Evolutionary conservation across 1,140 invertebrate species (phyloP), one percentile per base, ranked within the genome.

Genomic region (Trichonephila clavata): DNA sequence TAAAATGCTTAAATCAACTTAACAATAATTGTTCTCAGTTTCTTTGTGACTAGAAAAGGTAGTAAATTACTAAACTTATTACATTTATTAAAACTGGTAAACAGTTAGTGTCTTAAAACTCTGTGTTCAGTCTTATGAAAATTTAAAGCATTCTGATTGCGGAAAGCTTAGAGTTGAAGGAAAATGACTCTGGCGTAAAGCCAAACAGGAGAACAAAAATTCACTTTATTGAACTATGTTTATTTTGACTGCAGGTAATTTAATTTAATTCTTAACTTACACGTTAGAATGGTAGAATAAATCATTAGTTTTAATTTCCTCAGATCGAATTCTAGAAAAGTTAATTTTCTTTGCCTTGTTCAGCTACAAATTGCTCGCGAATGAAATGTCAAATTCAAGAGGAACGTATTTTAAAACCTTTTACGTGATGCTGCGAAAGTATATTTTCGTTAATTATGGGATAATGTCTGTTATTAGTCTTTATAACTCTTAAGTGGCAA

Each of bases 141-240:
- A 77, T 13, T 77, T 77, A 77, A 77, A 18, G 4, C 7, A 7
- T 77, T 77, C 24, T 68, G 3, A 68, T 13, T n/a, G 27, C 50
- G 50, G 14, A 21, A 7, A 77, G 27, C 5, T 39, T 5, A 1
- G 5, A 39, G 14, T 32, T 39, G 18, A 77, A 77, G 27, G 18
- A 77, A 77, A 77, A 39, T 18, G 24, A 32, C 32, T 77, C 32
- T 77, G 71, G 71, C 24, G 13, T 77, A 18, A 2, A 32, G 24
- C 71, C 71, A 77, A 77, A 39, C 32, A 39, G 27, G 20, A 32
- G 32, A 77, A 77, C 32, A 39, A 0, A 77, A 77, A 77, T 77
- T 77, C 71, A 39, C 5, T 32, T 77, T 77, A 32, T 32, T 77
- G 71, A 77, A 77, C 71, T 77, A 77, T 39, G 71, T 77, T 77